Evolutionary conservation across 2,888 invertebrate genomes (phyloP).

Genomic region (Noctua janthina): DNA sequence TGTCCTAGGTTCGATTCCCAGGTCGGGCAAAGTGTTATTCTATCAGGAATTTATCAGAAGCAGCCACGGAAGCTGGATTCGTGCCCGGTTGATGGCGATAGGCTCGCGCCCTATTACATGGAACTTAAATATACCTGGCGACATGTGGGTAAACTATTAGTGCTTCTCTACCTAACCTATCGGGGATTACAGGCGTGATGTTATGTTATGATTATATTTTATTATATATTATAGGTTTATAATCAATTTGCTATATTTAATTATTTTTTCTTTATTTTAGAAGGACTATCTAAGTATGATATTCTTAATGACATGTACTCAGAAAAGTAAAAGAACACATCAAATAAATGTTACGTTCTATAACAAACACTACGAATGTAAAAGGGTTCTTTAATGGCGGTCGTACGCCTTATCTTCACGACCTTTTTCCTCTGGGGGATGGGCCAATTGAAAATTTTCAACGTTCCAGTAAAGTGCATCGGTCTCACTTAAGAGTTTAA

Average conservation of each 20-base stretch:
- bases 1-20: not conserved
- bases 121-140: not conserved
- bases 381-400: conserved; percentile 57
- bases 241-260: not conserved
- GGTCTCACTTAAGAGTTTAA: conserved; percentile 10
- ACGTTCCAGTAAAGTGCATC: conserved; percentile 43
- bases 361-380: conserved; percentile 38
- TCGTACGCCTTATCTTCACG: conserved; percentile 54
- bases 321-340: conserved; percentile 56
- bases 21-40: not conserved
- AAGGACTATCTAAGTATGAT: not conserved
- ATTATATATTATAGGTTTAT: not conserved
- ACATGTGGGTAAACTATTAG: not conserved
- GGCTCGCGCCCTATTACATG: not conserved
- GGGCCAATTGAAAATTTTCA: conserved; percentile 55
- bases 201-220: not conserved
- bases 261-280: not conserved
- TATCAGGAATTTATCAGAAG: not conserved
- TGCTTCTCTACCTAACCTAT: not conserved
- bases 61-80: not conserved
- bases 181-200: not conserved
- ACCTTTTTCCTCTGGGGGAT: conserved; percentile 45
- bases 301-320: conserved; percentile 13
- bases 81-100: not conserved
- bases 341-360: conserved; percentile 34